A percentile compares a stretch with the other conserved stretches of the same genome.
phyloP scores from a whole-genome alignment of 2,888 invertebrate species.

The Drosophila kanekoi region DNA sequence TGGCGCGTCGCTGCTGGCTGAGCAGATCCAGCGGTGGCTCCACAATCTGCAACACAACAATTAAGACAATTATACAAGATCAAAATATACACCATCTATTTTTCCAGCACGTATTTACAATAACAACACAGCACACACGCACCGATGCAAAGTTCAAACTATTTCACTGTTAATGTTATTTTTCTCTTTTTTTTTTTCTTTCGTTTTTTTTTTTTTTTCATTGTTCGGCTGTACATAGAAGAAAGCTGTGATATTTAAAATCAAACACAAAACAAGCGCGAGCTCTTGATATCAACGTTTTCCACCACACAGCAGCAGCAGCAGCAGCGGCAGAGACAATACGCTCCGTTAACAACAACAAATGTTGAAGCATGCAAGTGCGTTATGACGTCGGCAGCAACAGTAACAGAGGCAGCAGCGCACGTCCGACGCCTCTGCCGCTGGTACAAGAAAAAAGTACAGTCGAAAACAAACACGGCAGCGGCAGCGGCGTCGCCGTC shows the following conservation, averaged over 20 bases:
- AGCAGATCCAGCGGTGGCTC: conserved; percentile 92
- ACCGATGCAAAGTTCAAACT: conserved; percentile 36
- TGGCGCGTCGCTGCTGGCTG: conserved; percentile 90
- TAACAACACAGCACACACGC: background rate
- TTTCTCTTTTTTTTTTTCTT: background rate
- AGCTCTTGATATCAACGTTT: conserved; percentile 39
- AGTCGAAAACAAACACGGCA: conserved; percentile 79
- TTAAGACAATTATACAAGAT: conserved; percentile 12
- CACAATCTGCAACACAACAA: conserved; percentile 88
- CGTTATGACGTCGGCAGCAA: conserved; percentile 64
- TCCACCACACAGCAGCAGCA: conserved; percentile 1
- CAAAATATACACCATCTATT: background rate
- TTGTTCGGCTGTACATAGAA: conserved; percentile 29
- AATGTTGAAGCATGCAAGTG: conserved; percentile 62
- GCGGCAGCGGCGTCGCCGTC: conserved; percentile 52
- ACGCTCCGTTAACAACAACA: conserved; percentile 37
- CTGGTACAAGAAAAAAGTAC: conserved; percentile 75
- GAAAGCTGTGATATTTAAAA: conserved; percentile 34
- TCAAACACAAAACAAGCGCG: conserved; percentile 13
- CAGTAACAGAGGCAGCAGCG: conserved; percentile 35
- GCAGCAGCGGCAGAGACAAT: conserved; percentile 3
- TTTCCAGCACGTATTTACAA: conserved; percentile 2
- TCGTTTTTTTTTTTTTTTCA: background rate
- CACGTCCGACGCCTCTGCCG: conserved; percentile 41
- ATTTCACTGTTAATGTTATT: conserved; percentile 6